A percentile compares a stretch with the other conserved stretches of the same genome.
These are phyloP conservation scores for Burhinus bistriatus DNA, from an alignment of 2,113 vertebrate species.

Conservation along the genomic window DNA sequence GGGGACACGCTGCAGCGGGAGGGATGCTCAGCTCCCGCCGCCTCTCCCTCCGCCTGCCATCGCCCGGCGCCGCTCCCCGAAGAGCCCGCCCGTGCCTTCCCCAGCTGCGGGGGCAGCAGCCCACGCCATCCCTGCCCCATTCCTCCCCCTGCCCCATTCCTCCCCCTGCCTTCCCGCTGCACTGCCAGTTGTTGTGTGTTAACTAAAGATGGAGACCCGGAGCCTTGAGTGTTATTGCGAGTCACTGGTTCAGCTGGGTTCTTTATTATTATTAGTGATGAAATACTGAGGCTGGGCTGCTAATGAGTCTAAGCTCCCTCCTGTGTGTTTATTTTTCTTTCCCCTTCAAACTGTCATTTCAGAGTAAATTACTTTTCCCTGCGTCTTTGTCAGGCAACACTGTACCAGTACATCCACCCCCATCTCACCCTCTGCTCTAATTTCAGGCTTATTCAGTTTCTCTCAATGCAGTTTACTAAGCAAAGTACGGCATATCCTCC, in stretches of 20 bases:
- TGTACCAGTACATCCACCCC: conserved; percentile 18
- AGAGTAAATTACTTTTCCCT: conserved; percentile 65
- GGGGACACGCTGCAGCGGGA: not conserved
- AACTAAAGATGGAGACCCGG: not conserved
- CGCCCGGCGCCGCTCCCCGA: not conserved
- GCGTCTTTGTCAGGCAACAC: conserved; percentile 69
- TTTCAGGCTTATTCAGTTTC: conserved; percentile 70
- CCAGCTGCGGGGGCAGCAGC: not conserved
- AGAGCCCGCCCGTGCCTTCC: not conserved
- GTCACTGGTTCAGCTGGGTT: not conserved
- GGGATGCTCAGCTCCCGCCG: not conserved
- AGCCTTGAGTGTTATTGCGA: not conserved
- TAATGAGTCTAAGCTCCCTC: conserved; percentile 72
- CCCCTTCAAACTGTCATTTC: conserved; percentile 60
- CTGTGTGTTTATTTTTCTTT: conserved; percentile 69
- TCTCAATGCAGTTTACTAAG: conserved; percentile 68
- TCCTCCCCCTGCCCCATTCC: not conserved
- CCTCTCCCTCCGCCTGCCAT: not conserved
- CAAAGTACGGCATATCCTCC: conserved; percentile 43
- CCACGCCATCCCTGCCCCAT: not conserved
- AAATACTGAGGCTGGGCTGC: conserved; percentile 68
- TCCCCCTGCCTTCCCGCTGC: not conserved
- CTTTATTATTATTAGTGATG: conserved; percentile 68
- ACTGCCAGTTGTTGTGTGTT: not conserved
- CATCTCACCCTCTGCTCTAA: conserved; percentile 48